These are phyloP conservation scores for Paralvinella palmiformis DNA, from an alignment of 1,140 invertebrate genomes.

Conservation along the genomic window DNA sequence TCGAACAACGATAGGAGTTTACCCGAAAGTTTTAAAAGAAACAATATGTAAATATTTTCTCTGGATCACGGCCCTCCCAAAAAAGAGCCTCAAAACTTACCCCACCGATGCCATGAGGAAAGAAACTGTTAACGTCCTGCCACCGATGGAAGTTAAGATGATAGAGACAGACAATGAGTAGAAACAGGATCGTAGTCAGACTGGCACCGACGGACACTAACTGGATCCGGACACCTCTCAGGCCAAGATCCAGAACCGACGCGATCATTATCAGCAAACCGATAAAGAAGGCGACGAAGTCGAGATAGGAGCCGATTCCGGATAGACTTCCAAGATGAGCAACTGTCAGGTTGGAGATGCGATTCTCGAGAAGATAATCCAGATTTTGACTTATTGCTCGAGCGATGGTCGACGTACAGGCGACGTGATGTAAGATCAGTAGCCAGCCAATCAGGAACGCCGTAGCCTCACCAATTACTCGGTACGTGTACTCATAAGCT, in stretches of 20 bases:
- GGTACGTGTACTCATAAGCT: conserved; percentile 5
- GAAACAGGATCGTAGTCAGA: background rate
- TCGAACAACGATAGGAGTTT: no score
- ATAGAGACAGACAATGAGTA: background rate
- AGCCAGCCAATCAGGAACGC: background rate
- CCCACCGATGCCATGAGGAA: background rate
- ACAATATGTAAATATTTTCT: no score
- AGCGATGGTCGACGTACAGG: background rate
- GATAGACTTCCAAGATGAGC: background rate
- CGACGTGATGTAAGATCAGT: background rate
- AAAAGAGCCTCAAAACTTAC: background rate
- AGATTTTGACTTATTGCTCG: background rate
- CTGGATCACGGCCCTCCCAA: background rate
- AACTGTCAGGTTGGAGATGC: background rate
- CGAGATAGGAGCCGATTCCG: background rate
- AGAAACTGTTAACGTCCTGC: background rate
- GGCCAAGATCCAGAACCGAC: background rate
- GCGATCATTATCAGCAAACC: background rate
- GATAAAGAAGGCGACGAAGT: background rate
- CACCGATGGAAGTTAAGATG: background rate
- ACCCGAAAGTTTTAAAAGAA: no score
- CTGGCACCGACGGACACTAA: background rate
- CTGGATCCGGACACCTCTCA: background rate
- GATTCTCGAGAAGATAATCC: background rate
- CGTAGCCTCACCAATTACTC: background rate